Percentiles rank a stretch among this genome's conserved stretches.
Conservation (phyloP, 2,797 vertebrate species). For the Gymnopithys bicolor region DNA sequence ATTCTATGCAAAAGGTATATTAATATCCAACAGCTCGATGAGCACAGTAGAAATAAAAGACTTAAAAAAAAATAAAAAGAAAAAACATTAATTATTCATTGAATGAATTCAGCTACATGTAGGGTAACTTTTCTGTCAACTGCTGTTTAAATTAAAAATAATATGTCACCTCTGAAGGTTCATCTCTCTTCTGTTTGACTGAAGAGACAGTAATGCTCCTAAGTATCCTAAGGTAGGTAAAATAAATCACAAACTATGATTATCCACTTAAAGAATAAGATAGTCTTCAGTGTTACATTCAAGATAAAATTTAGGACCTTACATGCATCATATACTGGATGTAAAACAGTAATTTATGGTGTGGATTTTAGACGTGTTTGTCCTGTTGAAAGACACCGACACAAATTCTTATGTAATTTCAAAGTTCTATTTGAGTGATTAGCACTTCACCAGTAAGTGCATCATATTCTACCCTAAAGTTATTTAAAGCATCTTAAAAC, state of each 20-base stretch:
- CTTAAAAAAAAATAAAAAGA: not conserved
- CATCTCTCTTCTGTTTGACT: not conserved
- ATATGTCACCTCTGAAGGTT: not conserved
- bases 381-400: not conserved
- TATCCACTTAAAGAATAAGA: not conserved
- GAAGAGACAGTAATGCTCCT: not conserved
- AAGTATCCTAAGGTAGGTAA: not conserved
- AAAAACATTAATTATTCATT: not conserved
- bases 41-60: not conserved
- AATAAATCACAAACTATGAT: not conserved
- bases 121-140: not conserved
- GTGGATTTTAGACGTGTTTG: not conserved
- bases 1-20: not conserved
- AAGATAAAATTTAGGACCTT: not conserved
- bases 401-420: not conserved
- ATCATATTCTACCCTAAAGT: not conserved
- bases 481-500: not conserved
- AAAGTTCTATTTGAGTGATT: not conserved
- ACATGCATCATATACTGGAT: not conserved
- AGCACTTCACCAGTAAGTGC: not conserved
- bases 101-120: not conserved
- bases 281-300: not conserved
- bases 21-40: not conserved
- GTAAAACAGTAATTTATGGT: not conserved
- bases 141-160: conserved; percentile 24